These are phyloP conservation scores for Ophion ventricosus DNA, from an alignment of 2,888 invertebrate genomes.

Conservation along the genomic window DNA sequence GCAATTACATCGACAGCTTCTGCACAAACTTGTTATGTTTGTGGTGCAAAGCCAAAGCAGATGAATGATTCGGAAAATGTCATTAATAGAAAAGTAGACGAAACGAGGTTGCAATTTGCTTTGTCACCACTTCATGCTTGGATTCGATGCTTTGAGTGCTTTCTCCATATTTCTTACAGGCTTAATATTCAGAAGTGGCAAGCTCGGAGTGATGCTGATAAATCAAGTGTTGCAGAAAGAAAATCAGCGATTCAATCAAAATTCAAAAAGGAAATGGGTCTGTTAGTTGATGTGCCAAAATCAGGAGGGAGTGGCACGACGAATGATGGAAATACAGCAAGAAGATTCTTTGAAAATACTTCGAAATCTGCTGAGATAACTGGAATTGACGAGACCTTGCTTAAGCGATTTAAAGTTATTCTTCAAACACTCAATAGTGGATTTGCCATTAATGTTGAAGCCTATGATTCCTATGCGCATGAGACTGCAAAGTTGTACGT, in stretches of 20 bases:
- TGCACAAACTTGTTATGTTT: constrained; percentile 61
- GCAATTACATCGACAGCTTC: constrained; percentile 51
- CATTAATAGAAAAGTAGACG: constrained; percentile 17
- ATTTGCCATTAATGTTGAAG: constrained; percentile 56
- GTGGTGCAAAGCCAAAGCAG: constrained; percentile 33
- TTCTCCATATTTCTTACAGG: neutral
- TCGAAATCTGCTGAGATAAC: constrained; percentile 52
- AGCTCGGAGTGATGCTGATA: constrained; percentile 32
- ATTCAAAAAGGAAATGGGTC: constrained; percentile 51
- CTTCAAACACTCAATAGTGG: constrained; percentile 62
- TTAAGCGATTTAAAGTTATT: constrained; percentile 56
- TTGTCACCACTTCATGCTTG: constrained; percentile 62
- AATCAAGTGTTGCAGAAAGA: constrained; percentile 23
- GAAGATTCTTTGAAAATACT: constrained; percentile 64
- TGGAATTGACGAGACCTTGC: constrained; percentile 41
- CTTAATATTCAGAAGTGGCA: constrained; percentile 46
- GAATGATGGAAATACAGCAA: constrained; percentile 67
- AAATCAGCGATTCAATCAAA: constrained; percentile 49
- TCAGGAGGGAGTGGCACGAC: constrained; percentile 57
- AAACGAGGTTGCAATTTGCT: constrained; percentile 51
- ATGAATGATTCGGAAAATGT: too few species aligned
- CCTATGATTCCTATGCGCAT: neutral
- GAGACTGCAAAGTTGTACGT: constrained; percentile 7
- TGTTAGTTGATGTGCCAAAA: constrained; percentile 64
- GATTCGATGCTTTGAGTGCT: constrained; percentile 67